phyloP scores from a whole-genome alignment of 1,140 invertebrate genomes.

The Diabrotica undecimpunctata region DNA sequence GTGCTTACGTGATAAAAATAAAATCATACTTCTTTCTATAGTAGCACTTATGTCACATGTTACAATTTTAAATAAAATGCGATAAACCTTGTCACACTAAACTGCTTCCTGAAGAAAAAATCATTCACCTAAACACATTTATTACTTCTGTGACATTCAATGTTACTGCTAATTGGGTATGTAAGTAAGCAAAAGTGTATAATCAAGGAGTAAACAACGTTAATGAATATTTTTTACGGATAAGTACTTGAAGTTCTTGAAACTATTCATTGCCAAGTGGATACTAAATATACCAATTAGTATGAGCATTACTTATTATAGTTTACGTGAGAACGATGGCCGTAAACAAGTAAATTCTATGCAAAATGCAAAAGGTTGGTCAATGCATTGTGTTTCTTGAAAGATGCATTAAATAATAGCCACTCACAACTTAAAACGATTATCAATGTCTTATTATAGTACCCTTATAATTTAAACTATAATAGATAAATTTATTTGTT shows the following conservation, averaged over 20 bases:
- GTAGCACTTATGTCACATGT: not conserved
- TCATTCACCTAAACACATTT: not conserved
- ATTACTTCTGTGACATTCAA: not conserved
- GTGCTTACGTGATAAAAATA: too few species aligned
- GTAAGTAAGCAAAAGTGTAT: slow-evolving; percentile 1
- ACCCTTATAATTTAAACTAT: too few species aligned
- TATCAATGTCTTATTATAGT: too few species aligned
- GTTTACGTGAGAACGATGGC: too few species aligned
- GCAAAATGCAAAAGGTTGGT: too few species aligned
- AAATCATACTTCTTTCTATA: too few species aligned
- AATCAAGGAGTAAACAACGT: slow-evolving; percentile 2
- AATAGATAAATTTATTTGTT: too few species aligned
- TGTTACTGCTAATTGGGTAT: slow-evolving; percentile 3
- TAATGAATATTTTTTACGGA: not conserved
- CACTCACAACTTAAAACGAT: too few species aligned
- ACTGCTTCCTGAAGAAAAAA: not conserved
- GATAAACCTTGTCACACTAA: not conserved
- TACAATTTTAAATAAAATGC: not conserved
- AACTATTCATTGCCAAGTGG: not conserved
- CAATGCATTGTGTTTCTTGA: too few species aligned
- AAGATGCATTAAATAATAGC: too few species aligned
- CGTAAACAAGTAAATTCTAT: too few species aligned
- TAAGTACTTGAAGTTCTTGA: not conserved
- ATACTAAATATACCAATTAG: not conserved
- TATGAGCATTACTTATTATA: not conserved